Evolutionary conservation across 35 echinoderm and acorn worm species (phyloP).

Genomic region (Ptychodera flava): DNA sequence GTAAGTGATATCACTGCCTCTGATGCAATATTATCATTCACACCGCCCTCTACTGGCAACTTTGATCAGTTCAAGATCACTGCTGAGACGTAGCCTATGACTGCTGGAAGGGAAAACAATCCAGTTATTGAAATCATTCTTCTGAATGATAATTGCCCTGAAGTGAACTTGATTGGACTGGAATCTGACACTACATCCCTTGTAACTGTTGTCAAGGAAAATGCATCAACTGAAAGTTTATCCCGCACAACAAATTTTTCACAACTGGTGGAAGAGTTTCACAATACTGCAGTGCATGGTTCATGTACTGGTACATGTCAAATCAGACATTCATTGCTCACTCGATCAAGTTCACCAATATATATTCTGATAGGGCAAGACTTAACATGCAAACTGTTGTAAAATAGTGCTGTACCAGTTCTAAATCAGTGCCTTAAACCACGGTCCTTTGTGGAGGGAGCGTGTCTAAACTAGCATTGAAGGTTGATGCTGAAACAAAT

Average conservation of each 20-base stretch:
- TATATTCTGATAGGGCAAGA: too few relatives aligned
- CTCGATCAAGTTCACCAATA: too few relatives aligned
- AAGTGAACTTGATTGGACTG: conserved; percentile 27
- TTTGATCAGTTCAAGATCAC: background rate
- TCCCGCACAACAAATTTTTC: background rate
- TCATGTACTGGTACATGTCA: too few relatives aligned
- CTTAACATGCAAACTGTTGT: too few relatives aligned
- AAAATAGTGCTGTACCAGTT: too few relatives aligned
- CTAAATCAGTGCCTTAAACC: too few relatives aligned
- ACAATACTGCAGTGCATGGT: too few relatives aligned
- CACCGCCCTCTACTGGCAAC: background rate
- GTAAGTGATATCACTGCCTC: background rate
- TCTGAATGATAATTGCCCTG: conserved; percentile 36
- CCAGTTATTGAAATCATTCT: conserved; percentile 13
- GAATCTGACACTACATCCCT: conserved; percentile 28
- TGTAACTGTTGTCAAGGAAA: conserved; percentile 9
- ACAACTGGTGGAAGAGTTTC: conserved; percentile 43
- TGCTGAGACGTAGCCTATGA: background rate
- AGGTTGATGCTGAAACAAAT: too few relatives aligned
- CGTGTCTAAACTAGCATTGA: too few relatives aligned
- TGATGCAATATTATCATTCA: background rate
- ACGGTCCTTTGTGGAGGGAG: too few relatives aligned
- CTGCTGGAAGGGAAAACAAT: conserved; percentile 29
- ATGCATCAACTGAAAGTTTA: conserved; percentile 13
- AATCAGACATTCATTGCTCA: too few relatives aligned